Evolutionary conservation across 2,797 vertebrate genomes (phyloP).

Genomic region (Aphelocoma californica): DNA sequence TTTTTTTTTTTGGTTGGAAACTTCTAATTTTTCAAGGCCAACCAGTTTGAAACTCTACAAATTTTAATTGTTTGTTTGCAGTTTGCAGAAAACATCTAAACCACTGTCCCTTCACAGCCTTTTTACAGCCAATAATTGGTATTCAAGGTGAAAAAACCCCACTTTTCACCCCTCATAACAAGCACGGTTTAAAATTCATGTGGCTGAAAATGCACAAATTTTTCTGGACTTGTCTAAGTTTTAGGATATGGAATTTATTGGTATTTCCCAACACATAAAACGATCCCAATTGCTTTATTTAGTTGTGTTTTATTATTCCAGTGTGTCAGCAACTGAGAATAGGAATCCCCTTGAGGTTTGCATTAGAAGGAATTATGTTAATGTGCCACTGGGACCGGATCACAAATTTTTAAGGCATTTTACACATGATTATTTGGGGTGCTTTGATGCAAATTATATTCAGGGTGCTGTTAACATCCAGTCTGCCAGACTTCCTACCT

Average conservation of each 20-base stretch:
- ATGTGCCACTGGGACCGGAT: neutral
- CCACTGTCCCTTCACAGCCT: neutral
- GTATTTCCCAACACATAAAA: neutral
- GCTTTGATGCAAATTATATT: neutral
- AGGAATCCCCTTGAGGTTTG: accelerated
- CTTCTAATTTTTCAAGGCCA: neutral
- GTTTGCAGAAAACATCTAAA: neutral
- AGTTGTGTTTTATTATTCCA: neutral
- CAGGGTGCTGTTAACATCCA: neutral
- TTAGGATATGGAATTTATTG: neutral
- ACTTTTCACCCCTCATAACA: neutral
- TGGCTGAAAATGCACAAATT: neutral
- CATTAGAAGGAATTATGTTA: neutral
- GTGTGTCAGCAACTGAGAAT: neutral
- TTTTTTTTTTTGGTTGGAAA: neutral
- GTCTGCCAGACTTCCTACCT: neutral
- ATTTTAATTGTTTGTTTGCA: neutral
- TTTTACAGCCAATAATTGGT: neutral
- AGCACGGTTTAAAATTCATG: neutral
- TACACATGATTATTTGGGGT: neutral
- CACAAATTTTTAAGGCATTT: neutral
- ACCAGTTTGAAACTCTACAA: neutral
- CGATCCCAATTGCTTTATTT: neutral
- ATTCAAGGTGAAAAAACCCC: neutral
- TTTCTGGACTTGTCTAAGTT: neutral